Evolutionary conservation across 1,140 invertebrate species (phyloP).

Genomic region (Meloidogyne floridensis): DNA sequence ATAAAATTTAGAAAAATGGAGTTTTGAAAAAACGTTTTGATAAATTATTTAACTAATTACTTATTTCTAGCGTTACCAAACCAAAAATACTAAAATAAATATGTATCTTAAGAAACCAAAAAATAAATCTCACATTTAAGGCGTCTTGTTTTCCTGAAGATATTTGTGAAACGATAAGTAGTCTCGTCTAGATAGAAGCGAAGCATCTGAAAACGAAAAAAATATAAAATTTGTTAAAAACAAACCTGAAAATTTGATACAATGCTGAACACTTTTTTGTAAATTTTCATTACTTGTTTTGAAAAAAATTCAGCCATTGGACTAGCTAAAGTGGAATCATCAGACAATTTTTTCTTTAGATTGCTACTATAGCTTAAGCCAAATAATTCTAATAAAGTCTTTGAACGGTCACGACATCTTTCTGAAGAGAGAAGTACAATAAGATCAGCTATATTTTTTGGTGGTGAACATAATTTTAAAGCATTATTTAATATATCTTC

Average conservation of each 20-base stretch:
- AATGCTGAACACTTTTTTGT: conserved; percentile 19
- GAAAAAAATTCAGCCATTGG: conserved; percentile 17
- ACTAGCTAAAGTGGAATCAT: not conserved
- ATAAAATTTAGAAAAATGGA: not conserved
- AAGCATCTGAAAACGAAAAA: not conserved
- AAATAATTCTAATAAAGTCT: conserved; percentile 21
- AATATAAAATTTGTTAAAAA: not conserved
- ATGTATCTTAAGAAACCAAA: not conserved
- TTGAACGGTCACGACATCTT: not conserved
- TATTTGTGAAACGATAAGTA: not conserved
- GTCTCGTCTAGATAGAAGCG: conserved; percentile 13
- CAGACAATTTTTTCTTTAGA: not conserved
- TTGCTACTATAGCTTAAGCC: not conserved
- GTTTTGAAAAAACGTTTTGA: too few relatives aligned
- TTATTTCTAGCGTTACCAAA: too few relatives aligned
- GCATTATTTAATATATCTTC: conserved; percentile 19
- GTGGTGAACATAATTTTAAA: conserved; percentile 1
- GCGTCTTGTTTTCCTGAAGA: not conserved
- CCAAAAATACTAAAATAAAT: too few relatives aligned
- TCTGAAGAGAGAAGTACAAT: conserved; percentile 15
- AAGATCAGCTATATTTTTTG: conserved; percentile 13
- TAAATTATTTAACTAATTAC: too few relatives aligned
- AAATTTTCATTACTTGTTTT: not conserved
- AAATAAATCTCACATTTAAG: not conserved
- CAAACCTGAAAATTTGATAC: conserved; percentile 20